phyloP scores from a whole-genome alignment of 1,140 invertebrate species.

The Rhopalosiphum maidis region DNA sequence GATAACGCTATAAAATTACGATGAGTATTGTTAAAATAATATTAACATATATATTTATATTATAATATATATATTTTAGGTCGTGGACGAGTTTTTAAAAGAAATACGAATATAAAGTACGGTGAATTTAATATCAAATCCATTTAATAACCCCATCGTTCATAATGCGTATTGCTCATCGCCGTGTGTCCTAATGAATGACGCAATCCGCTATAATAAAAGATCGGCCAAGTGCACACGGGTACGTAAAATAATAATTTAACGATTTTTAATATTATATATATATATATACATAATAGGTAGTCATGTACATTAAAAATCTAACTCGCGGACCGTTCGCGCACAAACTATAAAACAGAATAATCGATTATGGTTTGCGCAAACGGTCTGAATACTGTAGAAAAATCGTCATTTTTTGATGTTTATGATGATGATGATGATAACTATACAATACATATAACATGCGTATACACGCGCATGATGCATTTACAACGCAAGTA shows the following conservation, averaged over 20 bases:
- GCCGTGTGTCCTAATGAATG: neutral
- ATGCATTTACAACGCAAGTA: neutral
- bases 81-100: neutral
- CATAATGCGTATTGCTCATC: neutral
- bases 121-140: neutral
- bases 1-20: neutral
- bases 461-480: too few relatives aligned
- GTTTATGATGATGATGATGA: neutral
- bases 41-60: neutral
- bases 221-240: neutral
- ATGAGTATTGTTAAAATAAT: neutral
- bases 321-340: neutral
- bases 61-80: neutral
- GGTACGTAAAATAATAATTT: neutral
- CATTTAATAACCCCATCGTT: neutral
- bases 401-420: neutral
- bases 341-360: neutral
- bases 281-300: neutral
- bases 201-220: neutral
- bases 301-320: neutral
- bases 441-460: neutral
- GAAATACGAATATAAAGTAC: neutral
- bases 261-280: neutral
- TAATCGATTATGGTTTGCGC: neutral
- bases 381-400: neutral